Conservation (phyloP, 2,888 invertebrate species). For the Liposcelis brunnea region DNA sequence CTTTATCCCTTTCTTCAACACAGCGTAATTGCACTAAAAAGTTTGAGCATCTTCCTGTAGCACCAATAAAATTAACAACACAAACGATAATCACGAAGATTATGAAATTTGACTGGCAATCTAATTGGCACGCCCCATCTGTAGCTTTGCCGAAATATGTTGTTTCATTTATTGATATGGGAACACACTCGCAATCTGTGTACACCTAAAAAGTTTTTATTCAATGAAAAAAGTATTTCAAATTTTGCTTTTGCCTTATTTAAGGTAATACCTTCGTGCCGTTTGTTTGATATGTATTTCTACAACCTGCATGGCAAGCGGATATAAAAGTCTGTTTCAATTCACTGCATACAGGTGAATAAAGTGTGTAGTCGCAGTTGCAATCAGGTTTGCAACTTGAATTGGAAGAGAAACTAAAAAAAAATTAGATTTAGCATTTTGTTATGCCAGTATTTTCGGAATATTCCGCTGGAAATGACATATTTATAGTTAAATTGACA, state of each 20-base stretch:
- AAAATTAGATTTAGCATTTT: too few species aligned
- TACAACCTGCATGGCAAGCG: background rate
- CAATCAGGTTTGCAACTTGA: background rate
- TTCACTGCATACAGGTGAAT: slow-evolving; percentile 1
- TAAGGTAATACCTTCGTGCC: too few species aligned
- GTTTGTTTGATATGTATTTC: too few species aligned
- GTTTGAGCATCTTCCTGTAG: slow-evolving; percentile 42
- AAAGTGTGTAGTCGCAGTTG: background rate
- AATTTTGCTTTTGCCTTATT: too few species aligned
- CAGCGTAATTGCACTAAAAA: slow-evolving; percentile 44
- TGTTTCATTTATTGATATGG: slow-evolving; percentile 13
- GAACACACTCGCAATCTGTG: slow-evolving; percentile 21
- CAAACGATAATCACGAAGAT: slow-evolving; percentile 36
- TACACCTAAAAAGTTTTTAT: background rate
- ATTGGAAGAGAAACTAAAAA: too few species aligned
- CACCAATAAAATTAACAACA: slow-evolving; percentile 38
- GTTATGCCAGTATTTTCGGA: too few species aligned
- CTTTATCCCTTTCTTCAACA: slow-evolving; percentile 53
- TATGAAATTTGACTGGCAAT: slow-evolving; percentile 36
- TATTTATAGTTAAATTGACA: too few species aligned
- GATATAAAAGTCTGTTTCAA: background rate
- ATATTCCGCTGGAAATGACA: too few species aligned
- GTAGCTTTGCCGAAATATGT: slow-evolving; percentile 25
- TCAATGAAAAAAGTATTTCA: too few species aligned
- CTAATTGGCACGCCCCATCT: slow-evolving; percentile 37